phyloP scores from a whole-genome alignment of 1,140 invertebrate species.

The Ceratina australensis region DNA sequence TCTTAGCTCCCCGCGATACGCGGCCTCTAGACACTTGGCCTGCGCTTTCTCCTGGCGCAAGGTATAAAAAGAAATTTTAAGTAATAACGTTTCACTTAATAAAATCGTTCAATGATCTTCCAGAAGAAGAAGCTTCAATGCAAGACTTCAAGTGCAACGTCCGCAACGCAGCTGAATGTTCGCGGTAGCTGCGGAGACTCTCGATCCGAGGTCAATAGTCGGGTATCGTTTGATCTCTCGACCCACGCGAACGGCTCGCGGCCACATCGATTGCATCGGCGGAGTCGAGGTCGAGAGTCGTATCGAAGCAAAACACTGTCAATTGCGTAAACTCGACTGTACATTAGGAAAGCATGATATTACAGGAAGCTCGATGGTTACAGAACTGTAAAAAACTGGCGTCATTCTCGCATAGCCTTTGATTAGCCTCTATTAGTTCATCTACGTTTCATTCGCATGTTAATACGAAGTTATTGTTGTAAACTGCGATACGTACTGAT shows the following conservation, averaged over 20 bases:
- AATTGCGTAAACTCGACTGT: constrained; percentile 77
- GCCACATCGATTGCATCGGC: constrained; percentile 48
- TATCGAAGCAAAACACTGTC: constrained; percentile 72
- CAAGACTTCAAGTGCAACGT: too few relatives aligned
- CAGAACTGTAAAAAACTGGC: background rate
- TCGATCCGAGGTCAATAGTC: constrained; percentile 54
- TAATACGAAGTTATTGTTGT: background rate
- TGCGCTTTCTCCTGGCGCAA: too few relatives aligned
- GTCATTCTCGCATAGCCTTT: background rate
- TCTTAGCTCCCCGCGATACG: background rate
- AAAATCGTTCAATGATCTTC: too few relatives aligned
- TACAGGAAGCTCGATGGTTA: constrained; percentile 22
- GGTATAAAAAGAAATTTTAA: too few relatives aligned
- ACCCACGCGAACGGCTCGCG: constrained; percentile 44
- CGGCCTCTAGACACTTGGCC: too few relatives aligned
- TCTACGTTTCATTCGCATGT: background rate
- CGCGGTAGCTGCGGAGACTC: constrained; percentile 12
- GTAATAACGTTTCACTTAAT: too few relatives aligned
- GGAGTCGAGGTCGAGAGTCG: constrained; percentile 52
- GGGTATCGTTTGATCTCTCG: constrained; percentile 47
- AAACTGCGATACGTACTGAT: constrained; percentile 83
- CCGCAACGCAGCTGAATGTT: too few relatives aligned
- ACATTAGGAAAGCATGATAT: constrained; percentile 64
- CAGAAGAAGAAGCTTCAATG: too few relatives aligned
- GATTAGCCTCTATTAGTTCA: background rate